Percentiles rank a stretch among this genome's conserved stretches.
These are phyloP conservation scores for Notolepis coatsorum DNA, from an alignment of 2,797 vertebrate species.

Conservation along the genomic window DNA sequence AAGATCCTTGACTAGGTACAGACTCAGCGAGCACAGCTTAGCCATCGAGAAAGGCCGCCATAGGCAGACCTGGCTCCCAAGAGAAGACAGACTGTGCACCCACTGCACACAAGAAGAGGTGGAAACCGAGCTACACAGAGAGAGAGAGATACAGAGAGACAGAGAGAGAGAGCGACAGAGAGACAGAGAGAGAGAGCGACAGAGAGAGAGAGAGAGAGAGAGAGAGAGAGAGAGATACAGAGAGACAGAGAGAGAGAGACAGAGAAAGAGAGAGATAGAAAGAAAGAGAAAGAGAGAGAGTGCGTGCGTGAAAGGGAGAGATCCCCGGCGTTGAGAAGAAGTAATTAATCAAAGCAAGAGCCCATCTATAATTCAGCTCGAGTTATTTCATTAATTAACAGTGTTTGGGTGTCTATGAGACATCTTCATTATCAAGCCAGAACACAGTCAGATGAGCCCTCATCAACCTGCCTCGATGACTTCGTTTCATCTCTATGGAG, in stretches of 20 bases:
- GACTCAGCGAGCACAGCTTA: too few species aligned
- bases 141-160: not conserved
- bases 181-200: not conserved
- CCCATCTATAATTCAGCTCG: conserved; percentile 69
- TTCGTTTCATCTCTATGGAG: conserved; percentile 21
- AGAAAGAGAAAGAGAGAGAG: conserved; percentile 2
- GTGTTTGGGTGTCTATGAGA: conserved; percentile 60
- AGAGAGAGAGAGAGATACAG: conserved; percentile 16
- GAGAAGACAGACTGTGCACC: too few species aligned
- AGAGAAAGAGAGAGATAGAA: not conserved
- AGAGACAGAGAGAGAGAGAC: not conserved
- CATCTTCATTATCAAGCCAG: conserved; percentile 67
- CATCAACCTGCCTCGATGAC: conserved; percentile 53
- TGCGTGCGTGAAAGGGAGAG: too few species aligned
- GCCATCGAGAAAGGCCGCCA: too few species aligned
- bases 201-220: conserved; percentile 33
- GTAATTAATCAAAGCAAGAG: conserved; percentile 72
- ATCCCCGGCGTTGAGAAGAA: conserved; percentile 33
- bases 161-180: not conserved
- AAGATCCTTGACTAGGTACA: too few species aligned
- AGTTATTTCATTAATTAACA: conserved; percentile 77
- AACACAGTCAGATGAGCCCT: conserved; percentile 39
- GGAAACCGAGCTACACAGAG: not conserved
- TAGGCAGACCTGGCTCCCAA: too few species aligned
- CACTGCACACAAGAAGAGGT: too few species aligned